Evolutionary conservation across 2,888 invertebrate genomes (phyloP).

Genomic region (Eilema griseolum): DNA sequence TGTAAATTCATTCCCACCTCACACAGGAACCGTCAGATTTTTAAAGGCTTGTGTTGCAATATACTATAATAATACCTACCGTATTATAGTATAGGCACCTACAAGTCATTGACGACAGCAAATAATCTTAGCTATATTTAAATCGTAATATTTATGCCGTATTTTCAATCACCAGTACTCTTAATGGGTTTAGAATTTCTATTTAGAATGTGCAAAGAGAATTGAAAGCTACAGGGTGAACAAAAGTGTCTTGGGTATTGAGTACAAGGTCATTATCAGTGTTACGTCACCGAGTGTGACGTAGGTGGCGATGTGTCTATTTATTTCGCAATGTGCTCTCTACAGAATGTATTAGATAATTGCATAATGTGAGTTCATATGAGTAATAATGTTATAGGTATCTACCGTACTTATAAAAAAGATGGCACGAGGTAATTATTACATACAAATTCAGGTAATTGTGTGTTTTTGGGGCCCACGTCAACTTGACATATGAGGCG

Average conservation of each 20-base stretch:
- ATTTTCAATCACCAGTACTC: conserved; percentile 20
- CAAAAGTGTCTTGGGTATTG: conserved; percentile 28
- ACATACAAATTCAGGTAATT: not conserved
- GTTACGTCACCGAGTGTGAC: conserved; percentile 39
- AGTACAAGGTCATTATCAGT: conserved; percentile 47
- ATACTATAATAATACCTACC: too few species aligned
- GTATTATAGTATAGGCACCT: not conserved
- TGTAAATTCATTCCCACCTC: not conserved
- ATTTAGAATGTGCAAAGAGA: conserved; percentile 28
- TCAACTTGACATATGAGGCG: too few species aligned
- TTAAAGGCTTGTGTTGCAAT: not conserved
- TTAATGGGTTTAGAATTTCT: conserved; percentile 33
- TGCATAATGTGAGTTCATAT: not conserved
- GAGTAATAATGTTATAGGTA: not conserved
- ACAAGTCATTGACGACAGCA: not conserved
- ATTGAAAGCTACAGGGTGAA: conserved; percentile 33
- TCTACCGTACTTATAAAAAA: not conserved
- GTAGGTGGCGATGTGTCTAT: conserved; percentile 38
- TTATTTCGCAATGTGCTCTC: conserved; percentile 29
- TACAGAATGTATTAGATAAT: not conserved
- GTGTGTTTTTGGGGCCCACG: too few species aligned
- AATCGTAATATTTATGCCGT: conserved; percentile 14
- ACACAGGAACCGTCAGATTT: not conserved
- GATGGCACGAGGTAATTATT: not conserved
- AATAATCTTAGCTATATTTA: not conserved